Conservation (phyloP, 2,888 invertebrate species). For the Altica lythri region DNA sequence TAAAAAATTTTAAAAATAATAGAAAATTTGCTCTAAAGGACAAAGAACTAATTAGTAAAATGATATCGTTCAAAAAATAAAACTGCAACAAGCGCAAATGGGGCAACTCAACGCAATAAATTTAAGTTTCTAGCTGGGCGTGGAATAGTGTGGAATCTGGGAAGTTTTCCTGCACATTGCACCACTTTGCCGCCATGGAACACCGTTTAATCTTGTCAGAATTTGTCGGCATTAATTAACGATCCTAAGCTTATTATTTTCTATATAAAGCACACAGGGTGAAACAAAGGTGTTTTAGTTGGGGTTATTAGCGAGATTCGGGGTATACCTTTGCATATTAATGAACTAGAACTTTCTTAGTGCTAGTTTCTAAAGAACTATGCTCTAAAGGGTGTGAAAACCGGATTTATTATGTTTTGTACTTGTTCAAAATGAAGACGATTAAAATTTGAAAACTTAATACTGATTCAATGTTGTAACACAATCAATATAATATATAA, state of each 20-base stretch:
- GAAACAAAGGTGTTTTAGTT: slow-evolving; percentile 23
- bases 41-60: too few species aligned
- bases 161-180: slow-evolving; percentile 40
- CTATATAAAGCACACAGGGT: slow-evolving; percentile 26
- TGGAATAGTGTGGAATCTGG: slow-evolving; percentile 30
- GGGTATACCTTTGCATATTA: slow-evolving; percentile 20
- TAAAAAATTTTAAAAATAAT: too few species aligned
- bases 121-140: slow-evolving; percentile 2
- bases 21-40: too few species aligned
- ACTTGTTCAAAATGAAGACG: too few species aligned
- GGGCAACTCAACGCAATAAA: too few species aligned
- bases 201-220: slow-evolving; percentile 45
- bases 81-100: too few species aligned
- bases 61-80: too few species aligned
- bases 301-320: slow-evolving; percentile 19
- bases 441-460: too few species aligned
- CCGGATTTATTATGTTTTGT: too few species aligned
- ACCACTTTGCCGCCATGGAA: slow-evolving; percentile 41
- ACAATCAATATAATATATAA: too few species aligned
- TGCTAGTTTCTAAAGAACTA: slow-evolving; percentile 16
- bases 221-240: slow-evolving; percentile 46
- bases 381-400: background rate
- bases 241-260: slow-evolving; percentile 39
- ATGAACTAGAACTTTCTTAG: slow-evolving; percentile 17
- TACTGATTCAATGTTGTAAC: too few species aligned